A percentile compares a stretch with the other conserved stretches of the same genome.
These are phyloP conservation scores for Aleiodes leptofemur DNA, from an alignment of 2,888 invertebrate species.

Conservation along the genomic window DNA sequence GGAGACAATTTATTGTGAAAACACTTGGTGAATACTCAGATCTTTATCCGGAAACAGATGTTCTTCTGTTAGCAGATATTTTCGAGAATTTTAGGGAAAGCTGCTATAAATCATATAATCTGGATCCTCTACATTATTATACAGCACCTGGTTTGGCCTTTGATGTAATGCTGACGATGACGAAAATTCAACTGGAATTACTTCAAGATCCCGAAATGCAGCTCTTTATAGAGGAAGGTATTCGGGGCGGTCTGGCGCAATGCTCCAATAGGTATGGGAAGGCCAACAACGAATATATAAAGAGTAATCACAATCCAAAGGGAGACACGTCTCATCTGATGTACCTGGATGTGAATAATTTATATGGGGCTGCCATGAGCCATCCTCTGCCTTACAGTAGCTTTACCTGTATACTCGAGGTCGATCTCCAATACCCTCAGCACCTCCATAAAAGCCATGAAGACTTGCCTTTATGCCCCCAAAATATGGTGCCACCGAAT, in stretches of 20 bases:
- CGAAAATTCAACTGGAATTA: slow-evolving; percentile 41
- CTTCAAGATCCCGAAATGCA: slow-evolving; percentile 43
- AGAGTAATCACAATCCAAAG: too few species aligned
- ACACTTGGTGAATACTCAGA: slow-evolving; percentile 25
- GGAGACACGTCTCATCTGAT: too few species aligned
- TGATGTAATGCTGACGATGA: slow-evolving; percentile 49
- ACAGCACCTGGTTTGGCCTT: slow-evolving; percentile 37
- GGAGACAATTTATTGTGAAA: slow-evolving; percentile 19
- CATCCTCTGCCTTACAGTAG: slow-evolving; percentile 60
- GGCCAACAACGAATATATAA: too few species aligned
- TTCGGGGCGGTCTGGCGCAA: slow-evolving; percentile 47
- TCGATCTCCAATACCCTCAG: too few species aligned
- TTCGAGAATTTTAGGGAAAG: slow-evolving; percentile 50
- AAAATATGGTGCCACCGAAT: too few species aligned
- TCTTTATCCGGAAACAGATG: not conserved
- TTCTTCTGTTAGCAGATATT: slow-evolving; percentile 42
- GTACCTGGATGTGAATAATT: too few species aligned
- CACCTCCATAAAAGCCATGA: too few species aligned
- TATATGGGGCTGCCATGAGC: slow-evolving; percentile 67
- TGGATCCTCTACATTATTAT: too few species aligned
- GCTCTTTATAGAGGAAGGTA: slow-evolving; percentile 46
- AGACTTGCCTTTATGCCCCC: too few species aligned
- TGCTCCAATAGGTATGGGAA: too few species aligned
- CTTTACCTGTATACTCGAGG: too few species aligned
- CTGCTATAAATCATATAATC: slow-evolving; percentile 32